Evolutionary conservation across 1,140 invertebrate genomes (phyloP), one percentile per base, ranked within the genome.

Genomic region (Drosophila sp.): DNA sequence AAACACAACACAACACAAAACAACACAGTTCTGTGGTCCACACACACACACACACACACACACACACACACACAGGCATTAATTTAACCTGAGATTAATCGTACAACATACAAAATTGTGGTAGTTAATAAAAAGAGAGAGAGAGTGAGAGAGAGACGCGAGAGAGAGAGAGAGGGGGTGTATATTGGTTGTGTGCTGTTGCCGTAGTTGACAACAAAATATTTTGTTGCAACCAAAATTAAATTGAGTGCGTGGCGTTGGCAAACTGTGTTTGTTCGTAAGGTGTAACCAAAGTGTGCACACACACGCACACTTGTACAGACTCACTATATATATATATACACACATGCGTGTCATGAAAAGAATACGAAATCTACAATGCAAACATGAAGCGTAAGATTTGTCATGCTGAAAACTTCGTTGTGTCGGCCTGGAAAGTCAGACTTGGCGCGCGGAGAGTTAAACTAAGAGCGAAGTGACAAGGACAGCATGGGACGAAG

Each of bases 1-100:
- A 29, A 5, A 29, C 27, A 64, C 21, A 21, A 21, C 21, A 21
- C 21, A 40, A 8, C 14, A 14, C 11, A 21, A 29, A 36, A 69
- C 38, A 48, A 53, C 21, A 41, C 14, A 48, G 54, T 46, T 6
- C 3, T 2, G 1, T 21, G 21, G 21, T 21, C 21, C 21, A 21
- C 21, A 79, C n/a, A 14, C 13, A 62, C 21, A 62, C 45, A 25
- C 14, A 54, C 34, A 40, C 18, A 80, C 81, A 78, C 69, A 81
- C 21, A 62, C 45, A 25, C 14, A 54, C 34, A 40, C 18, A 80
- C 81, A 78, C 69, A 81, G 65, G 73, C 77, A 86, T 86, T 78
- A 80, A 84, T 86, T 89, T 89, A 89, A 77, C 76, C 82, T 89
- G 71, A 78, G 72, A 89, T 89, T 89, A 89, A 89, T 80, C 76